Base-by-base conservation (phyloP, 92 coral and sea anemone genomes). In the Parazoanthus atlanticus region DNA sequence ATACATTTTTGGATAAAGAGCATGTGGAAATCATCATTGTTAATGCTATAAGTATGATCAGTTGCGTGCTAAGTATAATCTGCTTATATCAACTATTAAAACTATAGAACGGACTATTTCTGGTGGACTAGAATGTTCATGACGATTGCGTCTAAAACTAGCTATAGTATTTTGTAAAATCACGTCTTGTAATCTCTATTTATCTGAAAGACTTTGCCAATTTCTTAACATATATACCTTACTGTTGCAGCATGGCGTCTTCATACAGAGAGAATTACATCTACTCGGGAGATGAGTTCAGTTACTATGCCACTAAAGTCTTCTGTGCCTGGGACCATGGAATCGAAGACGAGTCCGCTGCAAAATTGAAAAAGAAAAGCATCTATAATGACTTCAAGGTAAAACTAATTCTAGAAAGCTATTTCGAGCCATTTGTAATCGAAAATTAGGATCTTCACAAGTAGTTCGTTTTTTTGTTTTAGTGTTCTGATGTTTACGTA, bases 251-350 rank as follows among this genome's bases (percentile, higher is more conserved):
- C 89, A 96, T 96, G 99, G 96, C 99, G 52, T 92, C 95, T 38
- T 93, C 95, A 26, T 96, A 96, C 91, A 79, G 95, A 73, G 93
- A 95, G 74, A 96, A 95, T 89, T 96, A 96, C 93, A 96, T 96
- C 66, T 92, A 93, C 83, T 77, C 97, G 17, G 99, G 99, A 23
- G 96, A 91, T 85, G 96, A 92, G 66, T 90, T 93, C 72, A 95
- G 94, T 65, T 92, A 90, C 76, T 94, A 86, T 75, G 83, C 79
- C 13, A 64, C 96, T 79, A 96, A 95, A 89, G 91, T 94, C 74
- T 96, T 96, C 93, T 92, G 98, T 89, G 84, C 99, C 15, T 96
- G 99, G 99, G 99, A 96, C 84, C 90, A 95, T 90, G 94, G 98
- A 33, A 90, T 96, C 15, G 96, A 94, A 41, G 98, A 96, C 83